Evolutionary conservation across 2,797 vertebrate species (phyloP).

Genomic region (Enteromius paludinosus): DNA sequence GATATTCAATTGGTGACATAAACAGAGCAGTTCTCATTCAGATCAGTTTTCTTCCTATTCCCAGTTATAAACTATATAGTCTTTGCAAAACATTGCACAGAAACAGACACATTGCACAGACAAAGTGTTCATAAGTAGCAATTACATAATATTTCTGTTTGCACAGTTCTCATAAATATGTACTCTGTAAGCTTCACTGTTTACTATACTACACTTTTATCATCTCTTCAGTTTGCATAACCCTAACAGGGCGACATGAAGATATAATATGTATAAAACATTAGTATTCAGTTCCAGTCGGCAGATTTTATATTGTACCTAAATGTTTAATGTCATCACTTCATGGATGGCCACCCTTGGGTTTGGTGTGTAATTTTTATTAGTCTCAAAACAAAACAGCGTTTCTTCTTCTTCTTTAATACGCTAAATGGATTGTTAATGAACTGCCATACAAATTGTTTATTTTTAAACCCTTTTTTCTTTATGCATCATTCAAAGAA

Average conservation of each 20-base stretch:
- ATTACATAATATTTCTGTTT: neutral
- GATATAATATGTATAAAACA: conserved; percentile 10
- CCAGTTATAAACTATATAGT: neutral
- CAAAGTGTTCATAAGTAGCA: neutral
- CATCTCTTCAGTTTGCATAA: neutral
- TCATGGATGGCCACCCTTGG: neutral
- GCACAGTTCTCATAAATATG: conserved; percentile 21
- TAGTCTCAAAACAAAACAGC: neutral
- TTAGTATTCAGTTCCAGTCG: conserved; percentile 17
- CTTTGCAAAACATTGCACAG: neutral
- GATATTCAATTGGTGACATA: neutral
- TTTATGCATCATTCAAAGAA: neutral
- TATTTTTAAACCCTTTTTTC: neutral
- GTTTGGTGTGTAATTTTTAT: conserved; percentile 1
- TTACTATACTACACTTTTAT: neutral
- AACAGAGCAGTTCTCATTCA: neutral
- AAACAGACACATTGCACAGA: too few species aligned
- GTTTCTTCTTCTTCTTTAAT: neutral
- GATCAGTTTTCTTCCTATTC: neutral
- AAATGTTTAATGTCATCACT: conserved; percentile 20
- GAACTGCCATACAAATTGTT: neutral
- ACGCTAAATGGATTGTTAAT: neutral
- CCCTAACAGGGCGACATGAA: neutral
- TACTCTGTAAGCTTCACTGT: neutral
- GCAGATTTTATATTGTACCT: conserved; percentile 21